These are phyloP conservation scores for Meleagris gallopavo DNA, from an alignment of 2,113 vertebrate species.

Conservation along the genomic window DNA sequence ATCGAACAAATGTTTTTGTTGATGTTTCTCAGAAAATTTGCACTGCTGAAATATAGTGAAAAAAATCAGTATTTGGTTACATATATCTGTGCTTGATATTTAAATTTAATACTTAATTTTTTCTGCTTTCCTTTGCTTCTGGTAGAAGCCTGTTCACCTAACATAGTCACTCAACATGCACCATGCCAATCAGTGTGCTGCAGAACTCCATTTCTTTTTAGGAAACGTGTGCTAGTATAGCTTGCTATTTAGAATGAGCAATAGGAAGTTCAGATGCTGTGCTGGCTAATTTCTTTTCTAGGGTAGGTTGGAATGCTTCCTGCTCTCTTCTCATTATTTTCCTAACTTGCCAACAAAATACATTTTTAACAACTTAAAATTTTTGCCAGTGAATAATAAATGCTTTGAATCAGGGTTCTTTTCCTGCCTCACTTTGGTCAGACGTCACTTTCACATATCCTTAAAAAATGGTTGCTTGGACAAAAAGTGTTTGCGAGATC, in stretches of 20 bases:
- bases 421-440: neutral
- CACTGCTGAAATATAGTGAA: neutral
- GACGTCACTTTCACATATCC: neutral
- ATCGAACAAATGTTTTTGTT: neutral
- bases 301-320: neutral
- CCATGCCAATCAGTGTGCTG: neutral
- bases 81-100: neutral
- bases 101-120: neutral
- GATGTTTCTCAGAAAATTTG: neutral
- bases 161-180: neutral
- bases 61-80: neutral
- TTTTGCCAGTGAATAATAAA: neutral
- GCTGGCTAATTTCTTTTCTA: slow-evolving; percentile 3
- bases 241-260: neutral
- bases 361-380: slow-evolving; percentile 19
- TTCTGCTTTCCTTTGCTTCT: neutral
- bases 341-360: neutral
- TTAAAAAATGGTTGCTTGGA: slow-evolving; percentile 8
- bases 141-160: neutral
- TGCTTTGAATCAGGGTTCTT: neutral
- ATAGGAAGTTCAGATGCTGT: neutral
- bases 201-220: neutral
- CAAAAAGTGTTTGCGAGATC: neutral
- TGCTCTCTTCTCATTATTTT: slow-evolving; percentile 33
- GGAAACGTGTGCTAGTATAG: fast-evolving